Evolutionary conservation across 2,888 invertebrate genomes (phyloP).

Genomic region (Balanococcus diminutus): DNA sequence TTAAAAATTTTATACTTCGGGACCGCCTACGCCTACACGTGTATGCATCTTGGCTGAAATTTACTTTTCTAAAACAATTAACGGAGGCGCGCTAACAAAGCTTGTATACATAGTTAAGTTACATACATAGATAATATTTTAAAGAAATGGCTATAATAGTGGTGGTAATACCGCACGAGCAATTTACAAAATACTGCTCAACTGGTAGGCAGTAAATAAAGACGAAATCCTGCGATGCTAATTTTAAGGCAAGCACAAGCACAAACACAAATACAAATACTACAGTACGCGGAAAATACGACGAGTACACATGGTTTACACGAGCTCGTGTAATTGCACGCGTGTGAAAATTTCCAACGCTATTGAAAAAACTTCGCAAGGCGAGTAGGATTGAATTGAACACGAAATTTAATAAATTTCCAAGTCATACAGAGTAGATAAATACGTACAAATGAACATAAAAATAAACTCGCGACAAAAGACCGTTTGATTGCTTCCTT

Average conservation of each 20-base stretch:
- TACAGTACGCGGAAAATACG: not conserved
- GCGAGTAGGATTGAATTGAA: not conserved
- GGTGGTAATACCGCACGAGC: not conserved
- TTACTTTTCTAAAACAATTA: not conserved
- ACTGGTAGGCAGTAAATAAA: slow-evolving; percentile 32
- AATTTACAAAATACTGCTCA: slow-evolving; percentile 1
- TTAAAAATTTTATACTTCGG: not conserved
- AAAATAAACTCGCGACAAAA: slow-evolving; percentile 30
- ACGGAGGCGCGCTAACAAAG: not conserved
- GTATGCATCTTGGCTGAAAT: not conserved
- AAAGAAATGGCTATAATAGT: not conserved
- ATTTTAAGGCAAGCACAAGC: not conserved
- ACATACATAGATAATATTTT: not conserved
- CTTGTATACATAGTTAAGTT: not conserved
- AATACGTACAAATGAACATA: not conserved
- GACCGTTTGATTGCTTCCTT: slow-evolving; percentile 25
- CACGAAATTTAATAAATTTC: not conserved
- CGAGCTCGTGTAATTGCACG: not conserved
- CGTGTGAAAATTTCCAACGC: not conserved
- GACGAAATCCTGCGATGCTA: not conserved
- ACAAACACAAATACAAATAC: not conserved
- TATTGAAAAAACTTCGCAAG: not conserved
- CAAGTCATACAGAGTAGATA: not conserved
- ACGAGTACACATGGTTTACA: not conserved
- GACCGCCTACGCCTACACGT: not conserved